Percentiles rank a stretch among this genome's conserved stretches.
phyloP scores from a whole-genome alignment of 1,140 invertebrate genomes.

The Myzus persicae region DNA sequence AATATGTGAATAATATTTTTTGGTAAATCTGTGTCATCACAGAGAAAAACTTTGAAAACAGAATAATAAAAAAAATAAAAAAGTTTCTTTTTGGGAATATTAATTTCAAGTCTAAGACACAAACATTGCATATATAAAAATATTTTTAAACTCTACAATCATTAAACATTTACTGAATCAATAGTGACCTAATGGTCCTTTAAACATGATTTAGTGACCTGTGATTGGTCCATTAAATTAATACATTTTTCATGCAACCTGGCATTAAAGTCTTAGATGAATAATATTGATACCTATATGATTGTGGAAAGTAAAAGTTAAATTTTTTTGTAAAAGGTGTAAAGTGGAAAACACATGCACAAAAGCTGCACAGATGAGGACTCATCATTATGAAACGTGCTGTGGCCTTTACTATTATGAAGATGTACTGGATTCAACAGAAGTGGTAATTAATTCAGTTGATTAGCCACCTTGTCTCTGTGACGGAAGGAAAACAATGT shows the following conservation, averaged over 20 bases:
- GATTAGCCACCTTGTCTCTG: background rate
- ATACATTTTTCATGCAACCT: no score
- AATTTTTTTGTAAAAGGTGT: background rate
- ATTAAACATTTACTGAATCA: no score
- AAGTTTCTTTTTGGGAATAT: background rate
- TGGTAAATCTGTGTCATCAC: background rate
- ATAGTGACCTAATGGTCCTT: no score
- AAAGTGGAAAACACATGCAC: background rate
- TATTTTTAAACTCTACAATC: background rate
- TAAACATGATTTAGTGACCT: no score
- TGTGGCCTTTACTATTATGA: background rate
- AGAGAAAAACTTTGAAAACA: background rate
- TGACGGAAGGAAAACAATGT: background rate
- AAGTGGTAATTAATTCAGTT: background rate
- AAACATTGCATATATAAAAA: background rate
- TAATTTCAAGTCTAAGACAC: background rate
- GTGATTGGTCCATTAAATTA: no score
- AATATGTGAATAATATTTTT: background rate
- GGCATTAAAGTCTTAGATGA: no score
- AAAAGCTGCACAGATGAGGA: background rate
- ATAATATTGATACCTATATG: background rate
- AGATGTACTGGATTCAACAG: background rate
- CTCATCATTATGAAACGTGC: background rate
- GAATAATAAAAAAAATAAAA: no score
- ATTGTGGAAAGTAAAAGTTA: background rate